phyloP scores from a whole-genome alignment of 1,140 invertebrate species.

The Diabrotica virgifera region DNA sequence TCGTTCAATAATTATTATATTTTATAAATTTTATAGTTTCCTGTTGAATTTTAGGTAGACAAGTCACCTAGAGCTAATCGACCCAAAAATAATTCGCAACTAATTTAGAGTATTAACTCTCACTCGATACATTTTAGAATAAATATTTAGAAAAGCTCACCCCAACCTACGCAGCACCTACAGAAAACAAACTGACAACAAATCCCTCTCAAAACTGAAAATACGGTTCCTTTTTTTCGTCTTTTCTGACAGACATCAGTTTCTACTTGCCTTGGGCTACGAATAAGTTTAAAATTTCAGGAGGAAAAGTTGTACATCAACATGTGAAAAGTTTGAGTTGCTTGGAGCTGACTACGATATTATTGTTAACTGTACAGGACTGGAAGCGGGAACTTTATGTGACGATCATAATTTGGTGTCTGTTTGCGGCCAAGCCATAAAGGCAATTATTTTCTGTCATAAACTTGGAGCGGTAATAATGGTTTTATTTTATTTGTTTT shows the following conservation, averaged over 20 bases:
- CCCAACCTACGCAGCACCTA: slow-evolving; percentile 68
- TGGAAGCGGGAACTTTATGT: slow-evolving; percentile 75
- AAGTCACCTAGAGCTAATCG: too few species aligned
- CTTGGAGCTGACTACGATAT: slow-evolving; percentile 66
- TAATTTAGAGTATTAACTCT: too few species aligned
- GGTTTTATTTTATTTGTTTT: too few species aligned
- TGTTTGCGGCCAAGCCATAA: slow-evolving; percentile 86
- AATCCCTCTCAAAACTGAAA: slow-evolving; percentile 72
- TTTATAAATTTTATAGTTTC: too few species aligned
- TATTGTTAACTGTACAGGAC: slow-evolving; percentile 85
- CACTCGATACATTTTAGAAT: slow-evolving; percentile 55
- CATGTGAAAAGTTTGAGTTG: slow-evolving; percentile 60
- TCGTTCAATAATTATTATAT: too few species aligned
- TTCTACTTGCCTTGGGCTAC: slow-evolving; percentile 74
- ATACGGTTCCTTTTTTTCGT: slow-evolving; percentile 77
- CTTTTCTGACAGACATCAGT: slow-evolving; percentile 69
- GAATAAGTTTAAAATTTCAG: slow-evolving; percentile 57
- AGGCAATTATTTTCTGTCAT: slow-evolving; percentile 53
- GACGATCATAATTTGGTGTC: slow-evolving; percentile 75
- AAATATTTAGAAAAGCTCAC: slow-evolving; percentile 70
- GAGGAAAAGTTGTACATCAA: slow-evolving; percentile 56
- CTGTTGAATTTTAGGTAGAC: too few species aligned
- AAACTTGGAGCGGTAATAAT: too few species aligned
- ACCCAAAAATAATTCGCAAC: too few species aligned
- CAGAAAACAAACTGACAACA: slow-evolving; percentile 66